A percentile compares a stretch with the other conserved stretches of the same genome.
These are phyloP conservation scores for Perdita meconis DNA, from an alignment of 2,888 invertebrate genomes.

Conservation along the genomic window DNA sequence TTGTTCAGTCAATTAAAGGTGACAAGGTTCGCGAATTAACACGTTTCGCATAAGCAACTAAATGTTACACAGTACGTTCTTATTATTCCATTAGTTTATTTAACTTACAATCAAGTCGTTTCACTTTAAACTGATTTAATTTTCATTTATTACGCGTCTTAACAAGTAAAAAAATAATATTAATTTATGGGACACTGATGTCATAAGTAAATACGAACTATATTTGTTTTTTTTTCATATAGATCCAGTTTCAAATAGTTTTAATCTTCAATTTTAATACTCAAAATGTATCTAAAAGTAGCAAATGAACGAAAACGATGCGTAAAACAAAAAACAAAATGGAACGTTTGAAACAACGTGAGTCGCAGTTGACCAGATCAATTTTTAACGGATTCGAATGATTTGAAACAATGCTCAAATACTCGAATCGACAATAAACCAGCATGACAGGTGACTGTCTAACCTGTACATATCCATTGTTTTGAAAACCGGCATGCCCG, in stretches of 20 bases:
- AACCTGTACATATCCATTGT: constrained; percentile 75
- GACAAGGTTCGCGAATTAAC: constrained; percentile 1
- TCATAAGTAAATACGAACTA: too few relatives aligned
- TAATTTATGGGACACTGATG: too few relatives aligned
- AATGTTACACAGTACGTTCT: too few relatives aligned
- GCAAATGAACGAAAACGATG: too few relatives aligned
- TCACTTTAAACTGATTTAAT: constrained; percentile 4
- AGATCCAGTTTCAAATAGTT: too few relatives aligned
- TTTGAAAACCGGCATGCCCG: constrained; percentile 67
- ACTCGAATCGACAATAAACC: constrained; percentile 9
- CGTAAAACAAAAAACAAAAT: not conserved
- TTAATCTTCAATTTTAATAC: too few relatives aligned
- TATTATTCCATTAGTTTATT: too few relatives aligned
- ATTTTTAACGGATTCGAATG: not conserved
- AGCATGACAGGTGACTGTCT: constrained; percentile 60
- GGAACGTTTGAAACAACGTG: not conserved
- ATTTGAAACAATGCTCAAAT: not conserved
- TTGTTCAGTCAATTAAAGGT: constrained; percentile 9
- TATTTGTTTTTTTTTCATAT: too few relatives aligned
- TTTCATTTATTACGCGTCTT: too few relatives aligned
- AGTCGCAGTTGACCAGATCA: not conserved
- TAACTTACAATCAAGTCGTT: constrained; percentile 4
- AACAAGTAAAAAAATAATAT: too few relatives aligned
- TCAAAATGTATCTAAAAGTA: too few relatives aligned
- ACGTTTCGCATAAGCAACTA: too few relatives aligned